Evolutionary conservation across 2,113 vertebrate species (phyloP).

Genomic region (Podarcis raffonei): DNA sequence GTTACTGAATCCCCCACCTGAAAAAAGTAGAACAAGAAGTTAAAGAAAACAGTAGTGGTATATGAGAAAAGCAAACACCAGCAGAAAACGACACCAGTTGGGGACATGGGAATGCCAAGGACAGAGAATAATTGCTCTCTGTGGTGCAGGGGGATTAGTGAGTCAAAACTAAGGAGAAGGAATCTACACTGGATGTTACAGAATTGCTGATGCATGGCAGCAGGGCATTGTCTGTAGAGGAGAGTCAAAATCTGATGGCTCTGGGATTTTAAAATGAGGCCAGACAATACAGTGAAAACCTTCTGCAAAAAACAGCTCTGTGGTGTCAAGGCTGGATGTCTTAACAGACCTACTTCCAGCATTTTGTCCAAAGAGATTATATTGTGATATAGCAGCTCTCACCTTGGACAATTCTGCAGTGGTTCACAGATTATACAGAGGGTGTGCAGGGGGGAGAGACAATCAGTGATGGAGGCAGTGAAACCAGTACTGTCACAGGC

Average conservation of each 20-base stretch:
- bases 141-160: not conserved
- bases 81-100: not conserved
- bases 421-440: constrained; percentile 1
- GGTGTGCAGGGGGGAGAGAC: not conserved
- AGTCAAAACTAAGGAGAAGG: not conserved
- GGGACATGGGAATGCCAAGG: not conserved
- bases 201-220: not conserved
- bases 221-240: not conserved
- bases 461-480: not conserved
- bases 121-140: not conserved
- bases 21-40: not conserved
- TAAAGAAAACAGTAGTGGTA: not conserved
- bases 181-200: not conserved
- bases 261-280: constrained; percentile 14
- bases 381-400: constrained; percentile 12
- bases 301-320: not conserved
- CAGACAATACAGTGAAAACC: not conserved
- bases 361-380: not conserved
- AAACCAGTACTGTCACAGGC: not conserved
- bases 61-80: not conserved
- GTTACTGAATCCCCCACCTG: not conserved
- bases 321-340: not conserved
- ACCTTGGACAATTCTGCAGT: not conserved
- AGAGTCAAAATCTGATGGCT: not conserved
- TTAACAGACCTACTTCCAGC: not conserved